These are phyloP conservation scores for Anastrepha ludens DNA, from an alignment of 1,140 invertebrate species.

Conservation along the genomic window DNA sequence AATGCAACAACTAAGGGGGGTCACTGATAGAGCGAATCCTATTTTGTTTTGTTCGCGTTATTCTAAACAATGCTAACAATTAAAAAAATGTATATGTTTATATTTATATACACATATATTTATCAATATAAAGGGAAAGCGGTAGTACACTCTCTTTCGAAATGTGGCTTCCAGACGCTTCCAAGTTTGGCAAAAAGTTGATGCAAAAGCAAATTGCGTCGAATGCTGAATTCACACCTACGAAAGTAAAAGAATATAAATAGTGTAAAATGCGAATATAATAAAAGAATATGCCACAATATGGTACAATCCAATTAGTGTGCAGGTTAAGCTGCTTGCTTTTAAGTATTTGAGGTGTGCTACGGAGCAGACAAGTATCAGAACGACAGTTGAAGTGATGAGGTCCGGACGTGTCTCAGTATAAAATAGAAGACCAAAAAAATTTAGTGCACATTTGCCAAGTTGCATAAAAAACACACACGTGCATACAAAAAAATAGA, in stretches of 20 bases:
- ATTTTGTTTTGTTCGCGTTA: background rate
- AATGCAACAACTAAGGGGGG: too few species aligned
- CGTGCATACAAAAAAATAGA: background rate
- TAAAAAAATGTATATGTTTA: background rate
- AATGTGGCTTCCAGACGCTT: background rate
- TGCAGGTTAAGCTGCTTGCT: conserved; percentile 53
- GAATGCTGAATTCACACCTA: background rate
- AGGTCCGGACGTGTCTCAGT: conserved; percentile 69
- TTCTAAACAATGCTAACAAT: background rate
- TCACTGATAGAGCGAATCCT: background rate
- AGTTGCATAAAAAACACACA: too few species aligned
- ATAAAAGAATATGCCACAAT: conserved; percentile 57
- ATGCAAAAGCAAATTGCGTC: background rate
- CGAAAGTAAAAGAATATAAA: background rate
- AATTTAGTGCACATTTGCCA: background rate
- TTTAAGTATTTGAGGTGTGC: conserved; percentile 49
- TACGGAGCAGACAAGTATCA: background rate
- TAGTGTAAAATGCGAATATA: background rate
- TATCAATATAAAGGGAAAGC: background rate
- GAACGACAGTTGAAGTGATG: conserved; percentile 57
- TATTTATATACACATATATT: too few species aligned
- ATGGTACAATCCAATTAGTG: conserved; percentile 74
- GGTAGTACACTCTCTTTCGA: background rate
- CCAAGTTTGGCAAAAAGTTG: background rate
- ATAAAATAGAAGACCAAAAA: conserved; percentile 53